These are phyloP conservation scores for Bos taurus DNA, from an alignment of 2,113 vertebrate genomes.

Conservation along the genomic window ARS-UCD2.0 NC_037348.1:64673501-64674000, in stretches of 20 bases:
- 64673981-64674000: neutral
- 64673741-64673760: too few relatives aligned
- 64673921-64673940: neutral
- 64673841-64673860: rapidly evolving
- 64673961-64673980: too few relatives aligned
- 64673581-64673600: neutral
- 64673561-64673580: too few relatives aligned
- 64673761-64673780: neutral
- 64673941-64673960: neutral
- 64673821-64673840: neutral
- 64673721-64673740: neutral
- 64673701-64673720: neutral
- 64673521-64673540: neutral
- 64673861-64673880: rapidly evolving
- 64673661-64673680: neutral
- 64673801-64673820: too few relatives aligned
- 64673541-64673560: rapidly evolving
- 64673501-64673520: rapidly evolving
- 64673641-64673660: neutral
- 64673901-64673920: neutral
- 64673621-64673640: rapidly evolving
- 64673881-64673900: rapidly evolving
- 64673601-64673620: neutral
- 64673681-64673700: neutral
- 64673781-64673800: neutral